These are phyloP conservation scores for Geotrypetes seraphini DNA, from an alignment of 2,797 vertebrate genomes.

Conservation along the genomic window DNA sequence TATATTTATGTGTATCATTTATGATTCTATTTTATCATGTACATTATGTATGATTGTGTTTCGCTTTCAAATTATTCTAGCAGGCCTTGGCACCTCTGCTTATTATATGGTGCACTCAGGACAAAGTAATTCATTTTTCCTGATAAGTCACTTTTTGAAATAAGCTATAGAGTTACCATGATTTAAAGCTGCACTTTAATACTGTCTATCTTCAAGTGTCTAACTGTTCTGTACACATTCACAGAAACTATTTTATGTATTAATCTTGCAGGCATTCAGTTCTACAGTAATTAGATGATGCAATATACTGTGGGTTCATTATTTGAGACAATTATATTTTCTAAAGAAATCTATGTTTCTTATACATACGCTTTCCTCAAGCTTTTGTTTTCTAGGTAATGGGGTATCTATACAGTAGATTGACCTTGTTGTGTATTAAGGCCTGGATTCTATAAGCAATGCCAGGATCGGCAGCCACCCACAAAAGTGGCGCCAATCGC, in stretches of 20 bases:
- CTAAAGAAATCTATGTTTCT: not conserved
- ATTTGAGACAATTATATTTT: not conserved
- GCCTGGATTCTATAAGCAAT: too few species aligned
- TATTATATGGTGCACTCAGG: slow-evolving; percentile 14
- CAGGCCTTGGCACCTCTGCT: slow-evolving; percentile 24
- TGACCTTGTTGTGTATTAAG: too few species aligned
- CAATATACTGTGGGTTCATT: slow-evolving; percentile 1
- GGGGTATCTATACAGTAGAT: too few species aligned
- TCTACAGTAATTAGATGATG: not conserved
- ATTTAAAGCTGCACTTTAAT: slow-evolving; percentile 24
- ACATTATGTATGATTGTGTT: slow-evolving; percentile 22
- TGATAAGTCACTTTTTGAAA: slow-evolving; percentile 11
- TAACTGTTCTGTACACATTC: slow-evolving; percentile 21
- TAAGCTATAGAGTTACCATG: not conserved
- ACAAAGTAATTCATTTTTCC: slow-evolving; percentile 18
- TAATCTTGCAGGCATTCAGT: slow-evolving; percentile 9
- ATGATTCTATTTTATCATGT: slow-evolving; percentile 21
- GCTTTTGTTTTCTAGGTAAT: too few species aligned
- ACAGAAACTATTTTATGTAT: not conserved
- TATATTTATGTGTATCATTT: slow-evolving; percentile 9
- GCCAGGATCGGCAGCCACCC: too few species aligned
- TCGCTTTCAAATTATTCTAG: slow-evolving; percentile 25
- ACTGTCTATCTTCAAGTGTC: slow-evolving; percentile 5
- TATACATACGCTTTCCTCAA: slow-evolving; percentile 1
- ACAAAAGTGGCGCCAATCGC: too few species aligned